A percentile compares a stretch with the other conserved stretches of the same genome.
These are phyloP conservation scores for Tiliqua scincoides DNA, from an alignment of 2,113 vertebrate genomes.

Conservation along the genomic window DNA sequence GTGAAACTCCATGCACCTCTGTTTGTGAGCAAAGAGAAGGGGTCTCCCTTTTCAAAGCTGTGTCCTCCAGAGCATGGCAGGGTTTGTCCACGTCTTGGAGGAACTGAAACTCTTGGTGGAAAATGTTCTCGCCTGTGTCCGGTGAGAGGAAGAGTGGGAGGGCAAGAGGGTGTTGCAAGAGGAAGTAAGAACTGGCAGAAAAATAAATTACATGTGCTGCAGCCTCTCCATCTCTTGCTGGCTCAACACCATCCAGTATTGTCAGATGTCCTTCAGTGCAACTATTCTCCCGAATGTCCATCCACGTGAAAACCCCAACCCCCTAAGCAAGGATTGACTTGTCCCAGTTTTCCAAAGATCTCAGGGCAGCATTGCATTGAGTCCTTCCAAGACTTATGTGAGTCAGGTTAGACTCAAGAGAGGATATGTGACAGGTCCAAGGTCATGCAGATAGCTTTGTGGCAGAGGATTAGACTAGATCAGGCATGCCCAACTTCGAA, in stretches of 20 bases:
- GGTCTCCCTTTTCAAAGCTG: background rate
- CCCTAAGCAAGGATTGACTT: background rate
- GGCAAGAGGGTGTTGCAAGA: background rate
- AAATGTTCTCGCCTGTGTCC: background rate
- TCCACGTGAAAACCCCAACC: background rate
- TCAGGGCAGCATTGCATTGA: background rate
- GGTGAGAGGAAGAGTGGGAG: background rate
- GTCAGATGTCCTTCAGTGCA: background rate
- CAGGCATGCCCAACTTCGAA: no score
- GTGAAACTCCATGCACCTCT: background rate
- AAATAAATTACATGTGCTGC: background rate
- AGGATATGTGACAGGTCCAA: no score
- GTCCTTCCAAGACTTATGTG: background rate
- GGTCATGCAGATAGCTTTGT: no score
- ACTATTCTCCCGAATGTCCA: background rate
- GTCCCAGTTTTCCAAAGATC: background rate
- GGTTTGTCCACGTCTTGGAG: background rate
- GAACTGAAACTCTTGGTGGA: constrained; percentile 7
- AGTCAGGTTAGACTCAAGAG: no score
- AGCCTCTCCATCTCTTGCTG: background rate
- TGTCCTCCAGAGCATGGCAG: background rate
- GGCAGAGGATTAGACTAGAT: no score
- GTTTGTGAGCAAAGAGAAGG: background rate
- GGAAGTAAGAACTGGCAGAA: background rate
- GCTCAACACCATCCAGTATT: background rate